phyloP scores from a whole-genome alignment of 2,797 vertebrate genomes.

The Bothrops alternatus region DNA sequence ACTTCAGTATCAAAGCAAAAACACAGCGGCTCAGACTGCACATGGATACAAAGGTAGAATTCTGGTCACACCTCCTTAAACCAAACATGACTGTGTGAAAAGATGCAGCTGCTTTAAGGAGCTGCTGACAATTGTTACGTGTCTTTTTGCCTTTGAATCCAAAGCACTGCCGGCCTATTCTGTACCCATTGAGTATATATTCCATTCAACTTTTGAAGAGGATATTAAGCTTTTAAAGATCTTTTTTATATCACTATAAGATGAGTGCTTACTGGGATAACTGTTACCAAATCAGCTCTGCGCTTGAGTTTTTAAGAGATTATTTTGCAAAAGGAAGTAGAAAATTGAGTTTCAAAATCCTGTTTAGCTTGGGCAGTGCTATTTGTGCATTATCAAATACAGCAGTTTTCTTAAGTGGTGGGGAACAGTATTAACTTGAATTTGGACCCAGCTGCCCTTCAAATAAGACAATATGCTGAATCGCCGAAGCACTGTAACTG shows the following conservation, averaged over 20 bases:
- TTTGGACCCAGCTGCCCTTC: neutral
- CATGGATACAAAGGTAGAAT: neutral
- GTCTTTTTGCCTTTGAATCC: neutral
- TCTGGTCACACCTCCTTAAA: neutral
- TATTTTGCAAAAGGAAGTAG: neutral
- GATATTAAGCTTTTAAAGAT: neutral
- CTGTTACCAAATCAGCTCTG: neutral
- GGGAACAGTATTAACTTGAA: neutral
- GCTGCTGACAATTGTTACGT: neutral
- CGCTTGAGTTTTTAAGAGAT: neutral
- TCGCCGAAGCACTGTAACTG: neutral
- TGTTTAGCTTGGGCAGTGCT: neutral
- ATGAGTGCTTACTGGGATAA: neutral
- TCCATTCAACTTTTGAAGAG: neutral
- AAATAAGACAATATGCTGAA: constrained; percentile 1
- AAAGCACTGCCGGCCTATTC: neutral
- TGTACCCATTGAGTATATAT: neutral
- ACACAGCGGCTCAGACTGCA: neutral
- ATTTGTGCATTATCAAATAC: neutral
- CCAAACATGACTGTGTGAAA: neutral
- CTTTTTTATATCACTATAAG: neutral
- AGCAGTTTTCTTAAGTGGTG: neutral
- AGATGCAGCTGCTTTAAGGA: neutral
- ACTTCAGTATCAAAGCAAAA: neutral
- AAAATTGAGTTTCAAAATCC: neutral